These are phyloP conservation scores for Pherbina coryleti DNA, from an alignment of 2,888 invertebrate species.

Conservation along the genomic window DNA sequence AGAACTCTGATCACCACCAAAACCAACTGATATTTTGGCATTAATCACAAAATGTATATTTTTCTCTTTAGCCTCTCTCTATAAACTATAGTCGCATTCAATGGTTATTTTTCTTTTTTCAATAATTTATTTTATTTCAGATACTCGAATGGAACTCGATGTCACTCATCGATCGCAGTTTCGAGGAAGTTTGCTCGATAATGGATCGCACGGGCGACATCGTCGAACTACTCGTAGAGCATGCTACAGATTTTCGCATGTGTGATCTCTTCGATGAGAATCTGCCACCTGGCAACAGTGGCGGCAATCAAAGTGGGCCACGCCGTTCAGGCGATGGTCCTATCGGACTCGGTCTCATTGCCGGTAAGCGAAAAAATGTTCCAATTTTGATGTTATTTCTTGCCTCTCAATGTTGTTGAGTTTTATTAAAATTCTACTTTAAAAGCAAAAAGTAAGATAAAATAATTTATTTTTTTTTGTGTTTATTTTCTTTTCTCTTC, in stretches of 20 bases:
- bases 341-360: slow-evolving; percentile 67
- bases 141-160: slow-evolving; percentile 94
- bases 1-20: too few relatives aligned
- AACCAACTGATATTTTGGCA: too few relatives aligned
- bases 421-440: too few relatives aligned
- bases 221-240: slow-evolving; percentile 88
- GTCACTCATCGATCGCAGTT: slow-evolving; percentile 89
- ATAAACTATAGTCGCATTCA: too few relatives aligned
- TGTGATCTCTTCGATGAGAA: slow-evolving; percentile 80
- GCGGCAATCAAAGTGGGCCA: slow-evolving; percentile 66
- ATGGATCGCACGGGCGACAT: slow-evolving; percentile 89
- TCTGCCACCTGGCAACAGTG: slow-evolving; percentile 71
- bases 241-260: slow-evolving; percentile 80
- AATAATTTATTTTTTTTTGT: slow-evolving; percentile 37
- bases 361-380: slow-evolving; percentile 62
- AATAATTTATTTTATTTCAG: slow-evolving; percentile 64
- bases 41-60: too few relatives aligned
- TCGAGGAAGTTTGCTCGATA: slow-evolving; percentile 92
- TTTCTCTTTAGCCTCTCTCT: too few relatives aligned
- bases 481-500: slow-evolving; percentile 30
- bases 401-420: neutral
- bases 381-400: neutral
- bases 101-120: too few relatives aligned
- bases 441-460: slow-evolving; percentile 17
- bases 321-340: slow-evolving; percentile 69